These are phyloP conservation scores for Tiliacea aurago DNA, from an alignment of 2,888 invertebrate species.

Conservation along the genomic window DNA sequence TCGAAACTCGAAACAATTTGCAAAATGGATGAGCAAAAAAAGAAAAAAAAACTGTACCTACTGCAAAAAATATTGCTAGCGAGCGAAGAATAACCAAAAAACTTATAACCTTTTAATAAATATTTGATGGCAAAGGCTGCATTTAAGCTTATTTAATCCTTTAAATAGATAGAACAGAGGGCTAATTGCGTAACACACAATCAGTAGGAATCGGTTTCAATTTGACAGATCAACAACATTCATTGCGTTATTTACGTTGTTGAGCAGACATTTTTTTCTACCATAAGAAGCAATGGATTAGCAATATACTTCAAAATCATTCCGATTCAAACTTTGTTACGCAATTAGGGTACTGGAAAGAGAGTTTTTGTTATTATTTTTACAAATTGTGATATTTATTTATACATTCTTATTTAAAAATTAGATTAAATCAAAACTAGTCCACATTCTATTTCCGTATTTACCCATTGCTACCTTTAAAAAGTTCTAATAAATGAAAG, in stretches of 20 bases:
- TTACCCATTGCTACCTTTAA: not conserved
- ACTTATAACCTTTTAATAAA: not conserved
- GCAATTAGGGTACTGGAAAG: no score
- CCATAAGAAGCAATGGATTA: no score
- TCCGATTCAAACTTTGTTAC: no score
- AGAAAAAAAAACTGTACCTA: not conserved
- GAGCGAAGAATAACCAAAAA: not conserved
- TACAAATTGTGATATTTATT: no score
- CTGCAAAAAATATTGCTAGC: not conserved
- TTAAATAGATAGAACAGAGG: not conserved
- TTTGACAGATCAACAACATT: no score
- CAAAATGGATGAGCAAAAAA: not conserved
- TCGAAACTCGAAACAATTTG: not conserved
- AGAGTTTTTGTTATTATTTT: not conserved
- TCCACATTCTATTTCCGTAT: not conserved
- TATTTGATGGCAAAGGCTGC: not conserved
- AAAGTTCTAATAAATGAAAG: not conserved
- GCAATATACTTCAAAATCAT: no score
- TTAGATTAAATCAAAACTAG: not conserved
- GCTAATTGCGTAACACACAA: no score
- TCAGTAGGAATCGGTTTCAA: no score
- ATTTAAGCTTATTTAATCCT: not conserved
- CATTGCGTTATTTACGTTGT: no score
- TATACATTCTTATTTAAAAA: not conserved
- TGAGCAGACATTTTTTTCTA: no score